phyloP scores from a whole-genome alignment of 1,140 invertebrate genomes.

The Pseudobourletiella spinata region DNA sequence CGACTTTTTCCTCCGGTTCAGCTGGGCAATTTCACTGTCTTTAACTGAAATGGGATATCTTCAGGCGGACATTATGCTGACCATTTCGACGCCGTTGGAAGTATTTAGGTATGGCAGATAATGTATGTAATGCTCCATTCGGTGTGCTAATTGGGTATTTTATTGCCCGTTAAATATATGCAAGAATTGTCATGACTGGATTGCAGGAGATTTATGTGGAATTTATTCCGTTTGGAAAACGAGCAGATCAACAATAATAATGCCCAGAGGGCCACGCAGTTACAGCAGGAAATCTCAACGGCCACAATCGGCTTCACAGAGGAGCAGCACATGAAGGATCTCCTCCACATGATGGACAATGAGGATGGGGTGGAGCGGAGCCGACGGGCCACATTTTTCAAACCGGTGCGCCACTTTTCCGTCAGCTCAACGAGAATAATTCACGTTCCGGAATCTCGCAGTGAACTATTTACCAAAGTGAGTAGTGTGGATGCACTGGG shows the following conservation, averaged over 20 bases:
- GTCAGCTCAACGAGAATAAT: no score
- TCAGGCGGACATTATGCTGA: conserved; percentile 73
- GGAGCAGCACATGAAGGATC: background rate
- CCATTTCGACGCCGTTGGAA: conserved; percentile 82
- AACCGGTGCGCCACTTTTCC: no score
- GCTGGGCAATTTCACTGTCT: conserved; percentile 82
- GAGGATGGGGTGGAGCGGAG: background rate
- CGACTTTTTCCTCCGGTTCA: conserved; percentile 85
- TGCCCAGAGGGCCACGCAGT: background rate
- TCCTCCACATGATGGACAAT: background rate
- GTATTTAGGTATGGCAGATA: conserved; percentile 63
- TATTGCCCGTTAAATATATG: no score
- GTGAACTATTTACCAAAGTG: background rate
- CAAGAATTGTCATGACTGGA: background rate
- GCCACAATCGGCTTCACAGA: background rate
- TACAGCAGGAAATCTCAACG: background rate
- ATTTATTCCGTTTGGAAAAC: conserved; percentile 98
- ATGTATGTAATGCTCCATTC: no score
- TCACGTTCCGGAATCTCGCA: no score
- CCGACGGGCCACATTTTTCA: background rate
- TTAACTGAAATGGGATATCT: conserved; percentile 73
- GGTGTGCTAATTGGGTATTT: background rate
- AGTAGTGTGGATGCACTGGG: background rate
- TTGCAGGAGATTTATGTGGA: conserved; percentile 83
- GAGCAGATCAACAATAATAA: conserved; percentile 89